Percentiles rank a stretch among this genome's conserved stretches.
phyloP scores from a whole-genome alignment of 2,888 invertebrate species.

The Anthophora plumipes region DNA sequence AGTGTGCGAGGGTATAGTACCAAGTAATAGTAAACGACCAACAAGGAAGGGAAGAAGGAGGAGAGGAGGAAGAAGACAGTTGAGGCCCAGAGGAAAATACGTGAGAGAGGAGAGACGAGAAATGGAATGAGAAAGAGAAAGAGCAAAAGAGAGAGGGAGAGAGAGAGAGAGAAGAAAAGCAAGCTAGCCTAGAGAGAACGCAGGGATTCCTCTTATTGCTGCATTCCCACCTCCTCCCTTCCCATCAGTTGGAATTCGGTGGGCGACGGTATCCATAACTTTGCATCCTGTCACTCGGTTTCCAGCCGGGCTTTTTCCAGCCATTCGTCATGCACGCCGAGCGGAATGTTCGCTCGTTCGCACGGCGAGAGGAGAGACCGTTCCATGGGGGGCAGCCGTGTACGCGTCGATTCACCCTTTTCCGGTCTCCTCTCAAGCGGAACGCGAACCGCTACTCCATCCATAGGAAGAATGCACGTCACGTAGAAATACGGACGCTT shows the following conservation, averaged over 20 bases:
- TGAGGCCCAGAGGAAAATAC: not conserved
- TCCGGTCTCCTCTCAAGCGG: conserved; percentile 28
- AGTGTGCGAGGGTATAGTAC: not conserved
- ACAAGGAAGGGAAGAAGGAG: not conserved
- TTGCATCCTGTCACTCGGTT: conserved; percentile 67
- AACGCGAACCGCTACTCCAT: conserved; percentile 25
- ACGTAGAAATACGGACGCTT: conserved; percentile 36
- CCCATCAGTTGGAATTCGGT: conserved; percentile 43
- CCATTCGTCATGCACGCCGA: conserved; percentile 65
- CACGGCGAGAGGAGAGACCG: conserved; percentile 6
- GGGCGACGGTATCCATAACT: conserved; percentile 65
- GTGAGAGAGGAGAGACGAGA: not conserved
- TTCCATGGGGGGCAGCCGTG: not conserved
- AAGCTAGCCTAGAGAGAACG: not conserved
- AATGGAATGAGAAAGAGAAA: accelerated
- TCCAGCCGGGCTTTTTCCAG: conserved; percentile 51
- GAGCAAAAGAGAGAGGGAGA: too few species aligned
- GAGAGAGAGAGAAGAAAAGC: not conserved
- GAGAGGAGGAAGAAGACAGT: not conserved
- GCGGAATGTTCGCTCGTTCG: conserved; percentile 31
- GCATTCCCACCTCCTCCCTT: too few species aligned
- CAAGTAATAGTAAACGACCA: not conserved
- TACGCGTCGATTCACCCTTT: conserved; percentile 52
- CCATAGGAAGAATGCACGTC: conserved; percentile 40
- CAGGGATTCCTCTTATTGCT: conserved; percentile 20